Base-by-base conservation (phyloP, 2,888 invertebrate genomes). In the Aspidiotus destructor region DNA sequence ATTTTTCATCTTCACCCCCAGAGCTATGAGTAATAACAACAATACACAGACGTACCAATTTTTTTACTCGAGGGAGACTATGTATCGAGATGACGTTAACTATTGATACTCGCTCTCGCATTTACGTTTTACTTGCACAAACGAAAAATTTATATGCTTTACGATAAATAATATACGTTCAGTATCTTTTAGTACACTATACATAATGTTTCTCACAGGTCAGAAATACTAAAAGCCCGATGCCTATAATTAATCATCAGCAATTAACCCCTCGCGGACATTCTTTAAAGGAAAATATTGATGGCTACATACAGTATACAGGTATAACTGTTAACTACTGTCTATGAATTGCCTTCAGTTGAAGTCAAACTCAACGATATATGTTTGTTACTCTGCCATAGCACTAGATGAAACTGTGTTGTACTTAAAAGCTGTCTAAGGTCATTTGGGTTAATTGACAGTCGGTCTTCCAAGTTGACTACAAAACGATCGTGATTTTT, bases 381-480 rank as follows among this genome's bases (percentile, higher is more conserved):
- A 28, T 28, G 5, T 28, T 3, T 28, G 28, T 28, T 28, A 28
- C 28, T 28, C 28, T 28, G 28, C 28, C 5, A 28, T 28, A 28
- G 5, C n/a, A 48, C 48, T n/a, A 48, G 48, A 48, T 48, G 10
- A 48, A 13, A 48, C 48, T 48, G 28, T 28, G 28, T 28, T 28
- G 28, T 28, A 28, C 28, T 48, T 48, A 48, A 48, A 6, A 48
- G n/a, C 48, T 48, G 48, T 48, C 48, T 48, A n/a, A 48, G 48
- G 48, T 48, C 48, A 48, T 48, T 48, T n/a, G 48, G 48, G 48
- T 48, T 48, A 48, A 48, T 48, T 48, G 48, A 48, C 48, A 48
- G 48, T 48, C 48, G n/a, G 48, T 48, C 48, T 48, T 48, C 28
- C 11, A 48, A 48, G 48, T 48, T 48, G n/a, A 48, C 48, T 48